phyloP scores from a whole-genome alignment of 2,888 invertebrate genomes.

The Calameuta filiformis region DNA sequence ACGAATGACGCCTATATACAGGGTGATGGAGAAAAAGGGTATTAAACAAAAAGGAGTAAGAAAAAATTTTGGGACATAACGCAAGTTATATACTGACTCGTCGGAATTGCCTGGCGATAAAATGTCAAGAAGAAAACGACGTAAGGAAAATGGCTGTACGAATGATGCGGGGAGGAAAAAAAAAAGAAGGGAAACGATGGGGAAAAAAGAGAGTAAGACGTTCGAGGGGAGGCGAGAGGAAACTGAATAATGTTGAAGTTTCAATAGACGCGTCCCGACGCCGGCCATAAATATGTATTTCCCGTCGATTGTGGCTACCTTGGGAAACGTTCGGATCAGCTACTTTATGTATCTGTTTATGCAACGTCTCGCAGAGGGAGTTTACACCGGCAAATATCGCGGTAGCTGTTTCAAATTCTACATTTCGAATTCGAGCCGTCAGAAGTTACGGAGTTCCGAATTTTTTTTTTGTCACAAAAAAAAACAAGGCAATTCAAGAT shows the following conservation, averaged over 20 bases:
- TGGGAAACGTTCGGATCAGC: neutral
- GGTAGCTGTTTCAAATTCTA: neutral
- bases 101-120: neutral
- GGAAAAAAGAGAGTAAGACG: neutral
- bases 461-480: neutral
- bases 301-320: neutral
- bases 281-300: constrained; percentile 2
- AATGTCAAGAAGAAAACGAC: neutral
- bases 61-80: neutral
- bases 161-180: neutral
- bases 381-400: neutral
- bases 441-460: neutral
- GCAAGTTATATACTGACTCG: neutral
- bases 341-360: constrained; percentile 5
- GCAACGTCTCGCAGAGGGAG: neutral
- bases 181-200: neutral
- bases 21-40: neutral
- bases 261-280: neutral
- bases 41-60: neutral
- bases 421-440: neutral
- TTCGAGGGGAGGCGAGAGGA: neutral
- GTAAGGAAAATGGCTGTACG: neutral
- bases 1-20: too few relatives aligned
- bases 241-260: constrained; percentile 1
- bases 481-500: fast-evolving